Base-by-base conservation (phyloP, 2,113 vertebrate genomes). In the Chaetodon trifascialis region DNA sequence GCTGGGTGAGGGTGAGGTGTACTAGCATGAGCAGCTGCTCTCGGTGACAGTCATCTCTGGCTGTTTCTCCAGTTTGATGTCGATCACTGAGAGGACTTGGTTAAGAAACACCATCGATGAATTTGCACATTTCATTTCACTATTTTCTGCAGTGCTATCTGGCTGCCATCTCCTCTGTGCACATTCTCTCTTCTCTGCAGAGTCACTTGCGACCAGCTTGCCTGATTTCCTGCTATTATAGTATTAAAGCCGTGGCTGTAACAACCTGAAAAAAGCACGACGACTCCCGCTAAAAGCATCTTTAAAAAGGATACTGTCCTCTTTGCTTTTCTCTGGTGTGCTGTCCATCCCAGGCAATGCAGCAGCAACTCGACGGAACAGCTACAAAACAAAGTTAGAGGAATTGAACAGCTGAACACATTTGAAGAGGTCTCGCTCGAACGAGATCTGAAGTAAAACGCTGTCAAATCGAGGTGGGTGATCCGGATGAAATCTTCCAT, bases 21-120 rank as follows among this genome's bases (percentile, higher is more conserved):
- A 95, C 96, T 96, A 97, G 96, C 96, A 97, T 69, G 95, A 97
- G 94, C 96, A 98, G 86, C 96, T 96, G 64, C 95, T 97, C 95
- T 97, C 96, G 52, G 96, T 97, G 73, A 97, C 96, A 46, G 96
- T 96, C 95, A 97, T 96, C 93, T 97, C 96, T 0, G 95, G 95
- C 67, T 96, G 96, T 80, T 97, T 96, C 94, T 97, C 96, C 95
- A 97, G 94, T 92, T 97, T 96, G 94, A 97, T 98, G 94, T 99
- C 95, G 52, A 97, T 96, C 96, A 97, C 96, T 97, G 96, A 74
- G 82, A 88, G 54, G 19, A 49, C 10, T 19, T 0, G 64, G 95
- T 97, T 95, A 98, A 97, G 95, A 88, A 94, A 91, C 49, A 62
- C n/a, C 12, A 44, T 0, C 7, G 1, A 60, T 83, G 56, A 84